Evolutionary conservation across 1,140 invertebrate species (phyloP).

Genomic region (Forficula auricularia): DNA sequence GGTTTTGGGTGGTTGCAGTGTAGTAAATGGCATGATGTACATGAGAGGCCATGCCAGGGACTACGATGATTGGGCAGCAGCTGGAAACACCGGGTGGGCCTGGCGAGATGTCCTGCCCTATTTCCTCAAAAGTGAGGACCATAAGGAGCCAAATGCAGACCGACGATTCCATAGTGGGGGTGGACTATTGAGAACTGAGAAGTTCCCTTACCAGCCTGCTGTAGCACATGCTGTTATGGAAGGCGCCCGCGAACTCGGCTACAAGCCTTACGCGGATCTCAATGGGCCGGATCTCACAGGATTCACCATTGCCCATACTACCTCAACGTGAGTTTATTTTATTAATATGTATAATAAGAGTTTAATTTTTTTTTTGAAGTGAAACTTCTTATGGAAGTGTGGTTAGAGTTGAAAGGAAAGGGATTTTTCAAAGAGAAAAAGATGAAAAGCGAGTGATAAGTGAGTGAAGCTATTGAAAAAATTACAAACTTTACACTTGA

Average conservation of each 20-base stretch:
- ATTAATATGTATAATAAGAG: slow-evolving; percentile 31
- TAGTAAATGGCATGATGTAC: slow-evolving; percentile 67
- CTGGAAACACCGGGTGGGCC: slow-evolving; percentile 33
- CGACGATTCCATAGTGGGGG: slow-evolving; percentile 22
- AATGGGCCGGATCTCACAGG: slow-evolving; percentile 33
- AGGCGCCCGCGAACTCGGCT: slow-evolving; percentile 36
- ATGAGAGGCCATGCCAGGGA: slow-evolving; percentile 52
- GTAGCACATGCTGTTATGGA: slow-evolving; percentile 35
- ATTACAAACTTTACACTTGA: too few relatives aligned
- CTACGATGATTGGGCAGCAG: slow-evolving; percentile 50
- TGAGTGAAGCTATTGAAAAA: too few relatives aligned
- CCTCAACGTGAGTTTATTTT: slow-evolving; percentile 26
- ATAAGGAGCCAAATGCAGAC: slow-evolving; percentile 24
- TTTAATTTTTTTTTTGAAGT: slow-evolving; percentile 25
- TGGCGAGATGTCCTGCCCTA: slow-evolving; percentile 36
- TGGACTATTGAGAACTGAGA: slow-evolving; percentile 27
- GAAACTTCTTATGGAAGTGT: slow-evolving; percentile 26
- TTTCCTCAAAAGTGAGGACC: slow-evolving; percentile 34
- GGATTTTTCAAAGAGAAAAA: too few relatives aligned
- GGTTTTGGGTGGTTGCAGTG: slow-evolving; percentile 45
- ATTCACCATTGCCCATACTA: slow-evolving; percentile 33
- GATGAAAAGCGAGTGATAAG: too few relatives aligned
- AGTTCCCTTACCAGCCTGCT: slow-evolving; percentile 32
- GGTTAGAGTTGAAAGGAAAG: too few relatives aligned
- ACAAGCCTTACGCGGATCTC: slow-evolving; percentile 32